Evolutionary conservation across 2,113 vertebrate species (phyloP).

Genomic region (Corythoichthys intestinalis): DNA sequence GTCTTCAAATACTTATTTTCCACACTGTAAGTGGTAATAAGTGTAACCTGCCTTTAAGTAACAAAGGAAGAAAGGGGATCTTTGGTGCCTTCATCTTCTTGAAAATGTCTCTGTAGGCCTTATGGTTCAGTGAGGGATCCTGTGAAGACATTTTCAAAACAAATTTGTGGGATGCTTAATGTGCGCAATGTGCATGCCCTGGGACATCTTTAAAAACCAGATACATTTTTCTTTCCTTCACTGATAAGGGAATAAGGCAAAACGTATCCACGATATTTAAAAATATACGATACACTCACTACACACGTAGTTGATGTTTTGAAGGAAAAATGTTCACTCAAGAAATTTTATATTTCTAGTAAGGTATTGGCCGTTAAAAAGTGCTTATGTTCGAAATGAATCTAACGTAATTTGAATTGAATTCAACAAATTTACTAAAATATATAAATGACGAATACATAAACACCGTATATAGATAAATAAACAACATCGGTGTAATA

Average conservation of each 20-base stretch:
- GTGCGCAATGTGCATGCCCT: constrained; percentile 24
- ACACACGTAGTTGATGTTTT: neutral
- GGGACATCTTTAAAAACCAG: neutral
- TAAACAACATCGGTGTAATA: neutral
- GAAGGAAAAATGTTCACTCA: neutral
- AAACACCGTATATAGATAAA: neutral
- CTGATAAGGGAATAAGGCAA: neutral
- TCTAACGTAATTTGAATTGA: neutral
- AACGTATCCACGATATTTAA: neutral
- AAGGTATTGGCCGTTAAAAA: neutral
- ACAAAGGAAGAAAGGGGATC: constrained; percentile 95
- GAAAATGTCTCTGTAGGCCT: constrained; percentile 95
- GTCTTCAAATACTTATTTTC: too few relatives aligned
- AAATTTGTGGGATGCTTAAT: constrained; percentile 26
- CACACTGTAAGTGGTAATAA: constrained; percentile 9
- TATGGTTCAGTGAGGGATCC: constrained; percentile 98
- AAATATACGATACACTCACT: neutral
- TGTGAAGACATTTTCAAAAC: constrained; percentile 69
- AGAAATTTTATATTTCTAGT: too few relatives aligned
- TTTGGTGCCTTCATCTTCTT: constrained; percentile 98
- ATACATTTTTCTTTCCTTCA: neutral
- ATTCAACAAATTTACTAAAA: too few relatives aligned
- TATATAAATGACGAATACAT: too few relatives aligned
- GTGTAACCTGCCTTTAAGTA: constrained; percentile 85
- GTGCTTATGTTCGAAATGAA: neutral